Evolutionary conservation across 2,113 vertebrate species (phyloP).

Genomic region (Sarotherodon lohbergeri): DNA sequence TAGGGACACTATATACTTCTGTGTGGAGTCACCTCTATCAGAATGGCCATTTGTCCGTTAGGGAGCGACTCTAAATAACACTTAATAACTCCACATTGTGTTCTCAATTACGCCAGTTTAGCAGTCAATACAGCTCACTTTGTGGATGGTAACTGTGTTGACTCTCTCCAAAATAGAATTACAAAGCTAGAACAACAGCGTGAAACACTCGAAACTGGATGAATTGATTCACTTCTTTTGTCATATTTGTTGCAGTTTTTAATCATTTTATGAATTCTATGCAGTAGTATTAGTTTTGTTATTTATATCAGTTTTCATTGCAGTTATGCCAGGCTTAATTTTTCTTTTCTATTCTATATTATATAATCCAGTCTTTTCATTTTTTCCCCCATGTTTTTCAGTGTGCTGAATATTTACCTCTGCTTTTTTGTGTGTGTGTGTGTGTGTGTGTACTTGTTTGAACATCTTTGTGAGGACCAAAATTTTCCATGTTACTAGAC

Average conservation of each 20-base stretch:
- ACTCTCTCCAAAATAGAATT: conserved; percentile 34
- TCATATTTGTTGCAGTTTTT: conserved; percentile 2
- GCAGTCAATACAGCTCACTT: conserved; percentile 36
- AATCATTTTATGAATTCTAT: conserved; percentile 22
- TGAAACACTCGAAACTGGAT: conserved; percentile 4
- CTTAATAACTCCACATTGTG: conserved; percentile 54
- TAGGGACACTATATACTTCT: conserved; percentile 20
- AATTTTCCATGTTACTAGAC: too few relatives aligned
- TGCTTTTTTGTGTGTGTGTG: not conserved
- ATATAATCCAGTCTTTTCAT: conserved; percentile 11
- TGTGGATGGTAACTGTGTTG: conserved; percentile 32
- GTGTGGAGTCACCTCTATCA: conserved; percentile 26
- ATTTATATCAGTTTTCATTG: conserved; percentile 13
- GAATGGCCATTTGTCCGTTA: conserved; percentile 59
- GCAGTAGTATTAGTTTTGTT: conserved; percentile 15
- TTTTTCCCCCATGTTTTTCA: conserved; percentile 11
- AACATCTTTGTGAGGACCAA: too few relatives aligned
- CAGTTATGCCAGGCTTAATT: not conserved
- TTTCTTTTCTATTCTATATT: conserved; percentile 7
- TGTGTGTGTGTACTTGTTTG: not conserved
- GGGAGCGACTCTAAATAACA: conserved; percentile 45
- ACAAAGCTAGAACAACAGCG: conserved; percentile 4
- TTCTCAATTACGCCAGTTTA: conserved; percentile 46
- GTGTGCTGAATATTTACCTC: conserved; percentile 3
- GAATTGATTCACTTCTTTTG: not conserved